phyloP scores from a whole-genome alignment of 2,113 vertebrate species.

The Alethe castanea region DNA sequence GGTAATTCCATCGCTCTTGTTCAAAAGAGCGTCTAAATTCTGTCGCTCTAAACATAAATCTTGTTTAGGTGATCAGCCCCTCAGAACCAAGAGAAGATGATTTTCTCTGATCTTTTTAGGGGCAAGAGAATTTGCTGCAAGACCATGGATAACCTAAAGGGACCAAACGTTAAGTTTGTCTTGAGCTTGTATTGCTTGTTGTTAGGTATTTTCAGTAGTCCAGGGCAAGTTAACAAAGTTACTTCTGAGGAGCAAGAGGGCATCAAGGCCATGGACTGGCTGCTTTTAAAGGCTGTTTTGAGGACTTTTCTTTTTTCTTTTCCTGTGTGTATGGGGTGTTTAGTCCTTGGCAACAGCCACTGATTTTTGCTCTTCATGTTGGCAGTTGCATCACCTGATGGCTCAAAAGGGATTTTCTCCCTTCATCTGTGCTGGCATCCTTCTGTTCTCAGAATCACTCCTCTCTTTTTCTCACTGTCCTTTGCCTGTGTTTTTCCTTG shows the following conservation, averaged over 20 bases:
- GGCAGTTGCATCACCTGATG: background rate
- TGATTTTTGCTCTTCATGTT: background rate
- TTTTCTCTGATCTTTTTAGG: background rate
- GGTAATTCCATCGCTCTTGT: background rate
- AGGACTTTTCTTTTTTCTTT: background rate
- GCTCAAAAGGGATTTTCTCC: background rate
- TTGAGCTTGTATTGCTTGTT: background rate
- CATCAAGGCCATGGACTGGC: background rate
- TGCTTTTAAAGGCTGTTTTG: background rate
- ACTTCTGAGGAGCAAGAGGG: background rate
- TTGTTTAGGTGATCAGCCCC: background rate
- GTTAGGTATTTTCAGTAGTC: background rate
- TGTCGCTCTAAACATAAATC: too few relatives aligned
- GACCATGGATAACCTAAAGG: background rate
- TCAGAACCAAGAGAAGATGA: background rate
- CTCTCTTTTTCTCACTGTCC: background rate
- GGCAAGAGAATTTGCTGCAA: background rate
- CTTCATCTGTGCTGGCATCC: background rate
- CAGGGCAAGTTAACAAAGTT: background rate
- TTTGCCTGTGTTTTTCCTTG: background rate
- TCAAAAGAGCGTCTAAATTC: too few relatives aligned
- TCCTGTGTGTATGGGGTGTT: background rate
- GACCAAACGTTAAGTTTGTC: background rate
- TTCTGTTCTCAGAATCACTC: background rate
- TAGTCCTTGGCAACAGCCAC: background rate